A percentile compares a stretch with the other conserved stretches of the same genome.
Conservation (phyloP, 2,888 invertebrate genomes). For the Chrysopilus asiliformis region DNA sequence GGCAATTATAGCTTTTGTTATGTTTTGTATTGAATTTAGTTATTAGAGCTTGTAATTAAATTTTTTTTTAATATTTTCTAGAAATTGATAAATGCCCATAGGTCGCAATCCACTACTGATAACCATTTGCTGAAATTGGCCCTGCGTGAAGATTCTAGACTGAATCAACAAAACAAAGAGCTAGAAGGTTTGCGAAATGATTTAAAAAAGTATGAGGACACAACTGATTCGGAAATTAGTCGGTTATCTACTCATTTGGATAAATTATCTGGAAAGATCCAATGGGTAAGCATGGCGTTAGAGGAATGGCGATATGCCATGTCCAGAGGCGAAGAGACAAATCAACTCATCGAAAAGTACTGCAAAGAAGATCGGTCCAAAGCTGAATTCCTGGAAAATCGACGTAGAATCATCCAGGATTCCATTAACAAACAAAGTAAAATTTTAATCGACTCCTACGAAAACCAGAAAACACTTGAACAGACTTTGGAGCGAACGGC, state of each 20-base stretch:
- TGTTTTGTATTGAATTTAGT: too few relatives aligned
- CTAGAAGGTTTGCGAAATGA: constrained; percentile 23
- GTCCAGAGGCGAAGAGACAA: constrained; percentile 52
- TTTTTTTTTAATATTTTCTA: constrained; percentile 17
- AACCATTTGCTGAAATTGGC: constrained; percentile 38
- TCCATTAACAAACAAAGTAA: constrained; percentile 36
- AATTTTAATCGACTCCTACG: constrained; percentile 34
- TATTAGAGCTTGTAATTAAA: background rate
- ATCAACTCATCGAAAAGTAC: constrained; percentile 55
- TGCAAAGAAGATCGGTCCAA: constrained; percentile 55
- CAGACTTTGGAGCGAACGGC: constrained; percentile 41
- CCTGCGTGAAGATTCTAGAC: constrained; percentile 32
- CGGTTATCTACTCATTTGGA: constrained; percentile 52
- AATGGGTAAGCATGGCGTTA: constrained; percentile 47
- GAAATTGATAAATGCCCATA: constrained; percentile 53
- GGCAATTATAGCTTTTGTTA: too few relatives aligned
- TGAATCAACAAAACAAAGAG: constrained; percentile 24
- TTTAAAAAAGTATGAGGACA: constrained; percentile 21
- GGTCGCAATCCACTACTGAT: constrained; percentile 54
- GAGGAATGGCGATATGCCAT: constrained; percentile 60
- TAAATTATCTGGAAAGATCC: constrained; percentile 48
- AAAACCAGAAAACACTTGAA: constrained; percentile 43
- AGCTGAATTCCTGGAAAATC: constrained; percentile 47
- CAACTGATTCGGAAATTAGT: too few relatives aligned
- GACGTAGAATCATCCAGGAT: constrained; percentile 40